Conservation (phyloP, 30 jellyfish, hydroid and myxozoan species). For the Aurelia coerulea region DNA sequence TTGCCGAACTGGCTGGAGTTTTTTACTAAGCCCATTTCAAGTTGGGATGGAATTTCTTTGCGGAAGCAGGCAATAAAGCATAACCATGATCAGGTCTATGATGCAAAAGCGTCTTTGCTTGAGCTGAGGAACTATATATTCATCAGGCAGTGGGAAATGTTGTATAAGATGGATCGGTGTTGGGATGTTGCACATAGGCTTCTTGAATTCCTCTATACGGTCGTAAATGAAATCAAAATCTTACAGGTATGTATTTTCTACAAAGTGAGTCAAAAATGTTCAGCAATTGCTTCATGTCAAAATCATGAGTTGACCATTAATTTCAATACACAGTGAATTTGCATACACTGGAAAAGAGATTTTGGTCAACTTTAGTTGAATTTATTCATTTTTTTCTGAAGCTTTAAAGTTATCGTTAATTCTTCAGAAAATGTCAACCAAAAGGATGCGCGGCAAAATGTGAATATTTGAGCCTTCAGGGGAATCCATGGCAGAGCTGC, state of each 20-base stretch:
- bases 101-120: conserved; percentile 78
- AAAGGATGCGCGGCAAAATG: no score
- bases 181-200: conserved; percentile 85
- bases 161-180: conserved; percentile 50
- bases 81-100: conserved; percentile 66
- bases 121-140: conserved; percentile 89
- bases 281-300: no score
- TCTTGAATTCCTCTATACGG: conserved; percentile 78
- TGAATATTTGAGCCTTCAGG: no score
- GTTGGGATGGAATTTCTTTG: conserved; percentile 91
- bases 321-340: no score
- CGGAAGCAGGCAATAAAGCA: conserved; percentile 45
- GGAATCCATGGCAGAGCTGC: no score
- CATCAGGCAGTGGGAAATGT: conserved; percentile 85
- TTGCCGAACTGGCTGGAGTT: conserved; percentile 86
- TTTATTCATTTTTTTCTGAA: no score
- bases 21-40: conserved; percentile 44
- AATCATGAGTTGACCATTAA: no score
- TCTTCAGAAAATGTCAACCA: no score
- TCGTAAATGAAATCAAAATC: conserved; percentile 75
- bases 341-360: no score
- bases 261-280: no score
- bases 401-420: no score
- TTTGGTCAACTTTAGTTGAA: no score
- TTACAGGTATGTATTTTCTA: conserved; percentile 63